These are phyloP conservation scores for Ammospiza nelsoni DNA, from an alignment of 2,113 vertebrate species.

Conservation along the genomic window DNA sequence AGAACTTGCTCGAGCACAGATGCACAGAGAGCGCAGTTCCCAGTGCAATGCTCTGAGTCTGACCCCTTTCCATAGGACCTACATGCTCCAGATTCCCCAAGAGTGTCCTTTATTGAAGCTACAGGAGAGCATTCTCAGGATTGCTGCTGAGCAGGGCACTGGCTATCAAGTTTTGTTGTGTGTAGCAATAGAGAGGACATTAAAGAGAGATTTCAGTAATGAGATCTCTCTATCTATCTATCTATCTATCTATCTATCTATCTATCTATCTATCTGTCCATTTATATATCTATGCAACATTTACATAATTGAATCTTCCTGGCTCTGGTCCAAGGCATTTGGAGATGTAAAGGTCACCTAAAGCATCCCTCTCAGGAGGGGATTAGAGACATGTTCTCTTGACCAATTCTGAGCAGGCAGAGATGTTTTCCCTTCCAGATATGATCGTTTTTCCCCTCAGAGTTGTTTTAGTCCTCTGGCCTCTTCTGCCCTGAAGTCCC, in stretches of 20 bases:
- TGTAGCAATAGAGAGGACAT: not conserved
- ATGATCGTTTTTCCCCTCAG: not conserved
- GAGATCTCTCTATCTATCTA: not conserved
- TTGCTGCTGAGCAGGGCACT: not conserved
- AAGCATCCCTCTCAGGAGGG: too few species aligned
- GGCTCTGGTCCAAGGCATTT: too few species aligned
- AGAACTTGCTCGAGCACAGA: not conserved
- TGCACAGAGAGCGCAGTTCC: not conserved
- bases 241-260: too few species aligned
- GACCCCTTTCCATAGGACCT: not conserved
- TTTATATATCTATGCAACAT: too few species aligned
- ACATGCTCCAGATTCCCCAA: not conserved
- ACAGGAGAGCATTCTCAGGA: not conserved
- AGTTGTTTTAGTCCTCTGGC: not conserved
- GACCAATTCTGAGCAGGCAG: too few species aligned
- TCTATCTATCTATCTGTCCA: too few species aligned
- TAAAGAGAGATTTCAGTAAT: not conserved
- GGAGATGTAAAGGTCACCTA: too few species aligned
- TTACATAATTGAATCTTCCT: not conserved
- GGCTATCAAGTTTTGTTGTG: not conserved
- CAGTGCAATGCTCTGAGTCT: not conserved
- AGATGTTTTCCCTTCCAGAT: not conserved
- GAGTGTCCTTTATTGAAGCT: not conserved
- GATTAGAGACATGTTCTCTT: too few species aligned
- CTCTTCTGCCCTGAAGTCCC: not conserved